Conservation (phyloP, 2,113 vertebrate species). For the Tachycineta bicolor region DNA sequence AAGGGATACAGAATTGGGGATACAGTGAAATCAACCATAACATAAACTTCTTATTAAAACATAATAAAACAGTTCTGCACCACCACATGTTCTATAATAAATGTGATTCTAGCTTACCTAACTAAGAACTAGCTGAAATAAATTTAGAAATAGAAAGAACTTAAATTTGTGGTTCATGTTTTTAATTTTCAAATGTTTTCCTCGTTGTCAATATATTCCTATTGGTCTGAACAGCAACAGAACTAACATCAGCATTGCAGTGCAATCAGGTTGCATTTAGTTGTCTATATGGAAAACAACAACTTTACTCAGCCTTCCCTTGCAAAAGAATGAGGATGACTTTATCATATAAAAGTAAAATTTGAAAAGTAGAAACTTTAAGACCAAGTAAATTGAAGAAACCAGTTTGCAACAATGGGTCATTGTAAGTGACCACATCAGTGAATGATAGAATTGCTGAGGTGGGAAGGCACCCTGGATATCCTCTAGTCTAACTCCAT, state of each 20-base stretch:
- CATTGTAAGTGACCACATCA: not conserved
- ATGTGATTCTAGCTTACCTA: not conserved
- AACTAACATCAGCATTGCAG: not conserved
- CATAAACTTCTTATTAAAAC: too few relatives aligned
- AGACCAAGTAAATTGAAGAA: not conserved
- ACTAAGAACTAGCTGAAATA: not conserved
- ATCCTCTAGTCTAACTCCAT: not conserved
- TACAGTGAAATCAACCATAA: too few relatives aligned
- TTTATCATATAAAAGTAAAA: not conserved
- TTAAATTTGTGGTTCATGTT: not conserved
- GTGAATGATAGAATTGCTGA: not conserved
- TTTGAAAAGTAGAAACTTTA: not conserved
- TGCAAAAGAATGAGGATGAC: not conserved
- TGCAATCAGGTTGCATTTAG: not conserved
- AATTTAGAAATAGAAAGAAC: not conserved
- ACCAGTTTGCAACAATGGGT: not conserved
- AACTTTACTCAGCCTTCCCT: not conserved
- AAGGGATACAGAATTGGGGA: too few relatives aligned
- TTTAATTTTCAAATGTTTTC: not conserved
- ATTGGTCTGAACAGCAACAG: not conserved
- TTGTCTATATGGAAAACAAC: not conserved
- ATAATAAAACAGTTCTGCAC: too few relatives aligned
- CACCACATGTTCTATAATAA: not conserved
- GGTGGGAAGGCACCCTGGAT: not conserved
- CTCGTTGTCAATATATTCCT: not conserved